A percentile compares a stretch with the other conserved stretches of the same genome.
Conservation (phyloP, 2,888 invertebrate genomes). For the Dendrolimus houi region DNA sequence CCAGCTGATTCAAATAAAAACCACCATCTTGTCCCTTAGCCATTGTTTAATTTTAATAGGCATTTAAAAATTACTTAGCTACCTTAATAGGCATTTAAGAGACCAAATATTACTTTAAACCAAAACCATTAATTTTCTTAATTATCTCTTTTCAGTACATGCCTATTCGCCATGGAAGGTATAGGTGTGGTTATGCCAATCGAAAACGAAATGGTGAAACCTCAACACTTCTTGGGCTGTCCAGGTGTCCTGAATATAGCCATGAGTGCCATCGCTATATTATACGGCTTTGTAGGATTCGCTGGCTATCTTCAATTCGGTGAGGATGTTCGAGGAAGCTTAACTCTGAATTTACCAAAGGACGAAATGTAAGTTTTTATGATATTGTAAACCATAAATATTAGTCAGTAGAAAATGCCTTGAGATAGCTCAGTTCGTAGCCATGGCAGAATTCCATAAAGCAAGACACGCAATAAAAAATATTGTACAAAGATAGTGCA, state of each 20-base stretch:
- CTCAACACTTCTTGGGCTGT: constrained; percentile 86
- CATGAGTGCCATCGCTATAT: constrained; percentile 85
- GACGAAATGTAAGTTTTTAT: constrained; percentile 77
- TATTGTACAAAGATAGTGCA: no score
- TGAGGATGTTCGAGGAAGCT: constrained; percentile 80
- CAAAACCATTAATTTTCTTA: background rate
- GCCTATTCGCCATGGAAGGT: constrained; percentile 98
- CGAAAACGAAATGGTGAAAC: constrained; percentile 93
- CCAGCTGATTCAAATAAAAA: no score
- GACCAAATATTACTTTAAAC: background rate
- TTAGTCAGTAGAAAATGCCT: no score
- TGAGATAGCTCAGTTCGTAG: no score
- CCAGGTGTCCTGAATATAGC: constrained; percentile 92
- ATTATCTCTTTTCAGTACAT: constrained; percentile 78
- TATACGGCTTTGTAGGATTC: constrained; percentile 91
- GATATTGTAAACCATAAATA: no score
- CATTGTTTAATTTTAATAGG: no score
- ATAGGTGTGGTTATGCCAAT: constrained; percentile 95
- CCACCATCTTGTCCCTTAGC: no score
- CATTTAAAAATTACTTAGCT: no score
- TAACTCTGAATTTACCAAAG: constrained; percentile 89
- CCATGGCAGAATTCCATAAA: no score
- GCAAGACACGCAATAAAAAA: no score
- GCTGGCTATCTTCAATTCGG: constrained; percentile 93
- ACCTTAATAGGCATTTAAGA: no score